These are phyloP conservation scores for Myotis planiceps DNA, from an alignment of 2,797 vertebrate genomes.

Conservation along the genomic window DNA sequence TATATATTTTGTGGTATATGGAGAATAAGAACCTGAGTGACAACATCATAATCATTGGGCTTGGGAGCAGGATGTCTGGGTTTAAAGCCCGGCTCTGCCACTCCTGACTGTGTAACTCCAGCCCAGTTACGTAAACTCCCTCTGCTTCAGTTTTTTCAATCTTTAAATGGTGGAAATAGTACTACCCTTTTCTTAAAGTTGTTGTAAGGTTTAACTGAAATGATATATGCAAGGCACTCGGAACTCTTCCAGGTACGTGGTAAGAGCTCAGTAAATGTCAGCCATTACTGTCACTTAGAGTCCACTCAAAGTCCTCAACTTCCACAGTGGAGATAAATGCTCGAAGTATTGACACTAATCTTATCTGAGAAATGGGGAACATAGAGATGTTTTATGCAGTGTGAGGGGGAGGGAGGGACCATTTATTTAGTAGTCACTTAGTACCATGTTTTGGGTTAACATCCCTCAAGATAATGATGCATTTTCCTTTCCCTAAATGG, in stretches of 20 bases:
- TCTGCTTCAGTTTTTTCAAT: not conserved
- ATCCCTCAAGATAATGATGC: not conserved
- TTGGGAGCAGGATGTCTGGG: not conserved
- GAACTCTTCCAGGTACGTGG: not conserved
- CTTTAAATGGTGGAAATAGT: fast-evolving
- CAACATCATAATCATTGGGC: not conserved
- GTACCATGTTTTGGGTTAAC: not conserved
- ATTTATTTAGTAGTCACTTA: not conserved
- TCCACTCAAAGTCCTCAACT: not conserved
- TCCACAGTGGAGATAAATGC: not conserved
- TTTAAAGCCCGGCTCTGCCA: not conserved
- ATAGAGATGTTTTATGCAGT: not conserved
- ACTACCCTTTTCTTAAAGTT: fast-evolving
- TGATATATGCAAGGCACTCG: fast-evolving
- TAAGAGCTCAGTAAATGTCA: not conserved
- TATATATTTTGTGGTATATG: not conserved
- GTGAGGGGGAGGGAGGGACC: not conserved
- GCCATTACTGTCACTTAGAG: not conserved
- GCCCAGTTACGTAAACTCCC: not conserved
- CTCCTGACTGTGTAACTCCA: no score
- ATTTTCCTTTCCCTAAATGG: not conserved
- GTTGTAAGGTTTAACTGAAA: not conserved
- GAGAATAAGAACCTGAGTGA: not conserved
- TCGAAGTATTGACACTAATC: fast-evolving
- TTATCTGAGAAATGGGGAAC: not conserved